Conservation (phyloP, 1,140 invertebrate genomes). For the Lepidurus arcticus region DNA sequence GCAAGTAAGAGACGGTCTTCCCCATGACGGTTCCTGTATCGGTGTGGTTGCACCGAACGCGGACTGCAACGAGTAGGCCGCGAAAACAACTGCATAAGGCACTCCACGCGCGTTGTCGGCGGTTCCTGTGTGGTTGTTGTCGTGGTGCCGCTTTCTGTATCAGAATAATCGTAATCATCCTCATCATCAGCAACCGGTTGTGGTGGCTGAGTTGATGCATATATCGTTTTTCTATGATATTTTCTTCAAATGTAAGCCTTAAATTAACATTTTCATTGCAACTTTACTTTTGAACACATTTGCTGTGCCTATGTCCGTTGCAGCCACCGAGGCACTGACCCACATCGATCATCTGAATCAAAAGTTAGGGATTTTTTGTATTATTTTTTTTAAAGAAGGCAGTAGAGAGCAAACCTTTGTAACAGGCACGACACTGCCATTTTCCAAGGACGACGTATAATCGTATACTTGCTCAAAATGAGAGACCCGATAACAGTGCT, state of each 20-base stretch:
- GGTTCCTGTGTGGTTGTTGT: slow-evolving; percentile 32
- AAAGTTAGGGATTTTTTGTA: slow-evolving; percentile 36
- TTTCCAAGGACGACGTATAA: slow-evolving; percentile 35
- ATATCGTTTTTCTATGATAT: neutral
- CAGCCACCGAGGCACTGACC: slow-evolving; percentile 49
- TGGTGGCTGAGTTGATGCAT: neutral
- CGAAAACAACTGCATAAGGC: slow-evolving; percentile 46
- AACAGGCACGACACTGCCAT: slow-evolving; percentile 25
- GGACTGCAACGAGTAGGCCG: slow-evolving; percentile 45
- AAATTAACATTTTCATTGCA: neutral
- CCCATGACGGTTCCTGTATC: slow-evolving; percentile 45
- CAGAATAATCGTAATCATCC: neutral
- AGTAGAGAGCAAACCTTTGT: neutral
- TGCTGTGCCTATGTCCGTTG: slow-evolving; percentile 42
- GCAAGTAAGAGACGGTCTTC: slow-evolving; percentile 46
- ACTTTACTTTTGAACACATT: slow-evolving; percentile 43
- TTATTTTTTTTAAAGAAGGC: neutral
- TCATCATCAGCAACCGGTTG: neutral
- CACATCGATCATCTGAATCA: slow-evolving; percentile 50
- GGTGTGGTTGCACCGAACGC: slow-evolving; percentile 47
- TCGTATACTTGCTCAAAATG: slow-evolving; percentile 41
- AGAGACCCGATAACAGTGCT: slow-evolving; percentile 37
- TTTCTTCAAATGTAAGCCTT: neutral
- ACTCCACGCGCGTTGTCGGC: slow-evolving; percentile 38
- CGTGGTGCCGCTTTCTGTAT: slow-evolving; percentile 44